These are phyloP conservation scores for Sarcophilus harrisii DNA, from an alignment of 2,797 vertebrate genomes.

Conservation along the genomic window DNA sequence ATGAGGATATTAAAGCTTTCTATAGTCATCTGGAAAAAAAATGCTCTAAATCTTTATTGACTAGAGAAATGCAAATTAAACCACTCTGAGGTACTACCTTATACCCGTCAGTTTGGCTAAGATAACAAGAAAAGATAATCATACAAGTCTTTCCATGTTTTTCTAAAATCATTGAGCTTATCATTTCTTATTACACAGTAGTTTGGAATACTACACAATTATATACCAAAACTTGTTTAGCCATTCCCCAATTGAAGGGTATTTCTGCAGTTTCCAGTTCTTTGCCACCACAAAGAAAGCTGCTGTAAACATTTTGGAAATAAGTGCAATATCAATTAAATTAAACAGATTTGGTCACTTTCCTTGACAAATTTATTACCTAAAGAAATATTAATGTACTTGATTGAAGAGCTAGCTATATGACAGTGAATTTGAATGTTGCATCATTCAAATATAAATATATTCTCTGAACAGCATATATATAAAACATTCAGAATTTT, in stretches of 20 bases:
- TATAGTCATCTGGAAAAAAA: too few species aligned
- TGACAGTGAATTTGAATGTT: background rate
- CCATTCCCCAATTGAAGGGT: background rate
- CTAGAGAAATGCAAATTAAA: too few species aligned
- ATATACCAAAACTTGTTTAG: background rate
- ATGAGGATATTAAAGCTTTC: too few species aligned
- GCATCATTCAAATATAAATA: background rate
- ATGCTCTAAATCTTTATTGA: too few species aligned
- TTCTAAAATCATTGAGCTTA: background rate
- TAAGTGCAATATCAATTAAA: background rate
- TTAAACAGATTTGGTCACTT: background rate
- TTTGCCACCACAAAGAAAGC: background rate
- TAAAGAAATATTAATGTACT: background rate
- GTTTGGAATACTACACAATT: background rate
- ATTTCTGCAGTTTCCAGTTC: background rate
- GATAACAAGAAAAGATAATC: too few species aligned
- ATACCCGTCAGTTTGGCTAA: too few species aligned
- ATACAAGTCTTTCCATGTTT: too few species aligned
- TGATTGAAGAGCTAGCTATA: background rate
- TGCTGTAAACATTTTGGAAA: background rate
- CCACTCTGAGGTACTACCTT: too few species aligned
- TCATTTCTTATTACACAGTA: background rate
- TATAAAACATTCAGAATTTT: background rate
- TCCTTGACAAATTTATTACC: background rate
- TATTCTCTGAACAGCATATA: background rate